Evolutionary conservation across 1,140 invertebrate species (phyloP).

Genomic region (Phymorhynchus buccinoides): DNA sequence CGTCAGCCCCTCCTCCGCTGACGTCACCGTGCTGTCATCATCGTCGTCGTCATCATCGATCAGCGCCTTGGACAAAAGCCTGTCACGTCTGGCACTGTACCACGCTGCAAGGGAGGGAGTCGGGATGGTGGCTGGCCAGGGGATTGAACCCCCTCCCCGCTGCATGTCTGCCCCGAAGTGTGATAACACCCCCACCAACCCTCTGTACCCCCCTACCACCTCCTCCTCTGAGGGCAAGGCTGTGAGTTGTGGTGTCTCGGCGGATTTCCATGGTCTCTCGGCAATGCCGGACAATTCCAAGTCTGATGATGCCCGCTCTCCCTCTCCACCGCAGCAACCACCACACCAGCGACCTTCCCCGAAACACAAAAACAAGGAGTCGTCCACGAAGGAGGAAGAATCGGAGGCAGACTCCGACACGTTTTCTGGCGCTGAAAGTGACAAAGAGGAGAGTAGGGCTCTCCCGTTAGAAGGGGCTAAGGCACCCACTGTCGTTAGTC

Average conservation of each 20-base stretch:
- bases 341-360: background rate
- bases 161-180: background rate
- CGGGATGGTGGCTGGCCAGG: background rate
- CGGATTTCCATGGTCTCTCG: too few species aligned
- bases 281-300: background rate
- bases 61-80: conserved; percentile 8
- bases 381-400: background rate
- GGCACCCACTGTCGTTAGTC: background rate
- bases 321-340: background rate
- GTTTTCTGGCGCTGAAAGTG: background rate
- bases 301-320: background rate
- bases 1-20: background rate
- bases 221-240: background rate
- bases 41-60: conserved; percentile 10
- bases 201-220: background rate
- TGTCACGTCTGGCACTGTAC: conserved; percentile 21
- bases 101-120: conserved; percentile 22
- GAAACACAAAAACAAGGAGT: background rate
- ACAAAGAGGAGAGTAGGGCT: background rate
- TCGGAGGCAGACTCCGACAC: background rate
- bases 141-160: background rate
- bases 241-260: background rate
- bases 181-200: background rate
- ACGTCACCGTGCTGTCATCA: conserved; percentile 5
- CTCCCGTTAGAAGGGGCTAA: background rate